Evolutionary conservation across 2,797 vertebrate species (phyloP).

Genomic region (Rhynchonycteris naso): DNA sequence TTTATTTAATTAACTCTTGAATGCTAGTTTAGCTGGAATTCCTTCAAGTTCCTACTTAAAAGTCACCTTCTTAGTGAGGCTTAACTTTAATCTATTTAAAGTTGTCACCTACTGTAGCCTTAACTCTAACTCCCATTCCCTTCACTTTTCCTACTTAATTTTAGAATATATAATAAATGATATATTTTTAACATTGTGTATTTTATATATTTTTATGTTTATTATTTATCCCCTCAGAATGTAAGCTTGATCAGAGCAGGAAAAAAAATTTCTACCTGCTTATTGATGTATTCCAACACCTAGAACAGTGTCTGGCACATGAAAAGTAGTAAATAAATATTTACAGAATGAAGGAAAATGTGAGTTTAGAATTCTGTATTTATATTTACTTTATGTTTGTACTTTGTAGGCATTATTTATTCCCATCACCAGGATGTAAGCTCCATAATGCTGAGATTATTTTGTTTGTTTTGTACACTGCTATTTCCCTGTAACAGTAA

Average conservation of each 20-base stretch:
- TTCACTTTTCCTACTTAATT: not conserved
- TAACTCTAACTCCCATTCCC: not conserved
- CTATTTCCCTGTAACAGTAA: not conserved
- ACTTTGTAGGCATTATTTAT: slow-evolving; percentile 17
- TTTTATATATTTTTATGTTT: not conserved
- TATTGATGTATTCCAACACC: not conserved
- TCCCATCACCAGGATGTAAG: not conserved
- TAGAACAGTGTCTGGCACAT: not conserved
- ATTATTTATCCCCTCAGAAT: not conserved
- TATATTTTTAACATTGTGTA: not conserved
- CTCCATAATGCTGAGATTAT: not conserved
- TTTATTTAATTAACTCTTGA: slow-evolving; percentile 10
- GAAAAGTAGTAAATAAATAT: not conserved
- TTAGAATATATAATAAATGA: not conserved
- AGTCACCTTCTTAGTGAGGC: not conserved
- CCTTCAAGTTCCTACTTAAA: not conserved
- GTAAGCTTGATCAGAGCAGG: not conserved
- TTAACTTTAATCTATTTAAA: slow-evolving; percentile 29
- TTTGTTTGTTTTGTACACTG: not conserved
- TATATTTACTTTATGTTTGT: not conserved
- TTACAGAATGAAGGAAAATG: slow-evolving; percentile 2
- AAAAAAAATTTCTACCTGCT: not conserved
- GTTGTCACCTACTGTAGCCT: not conserved
- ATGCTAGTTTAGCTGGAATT: not conserved
- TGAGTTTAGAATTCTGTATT: slow-evolving; percentile 5